Evolutionary conservation across 2,888 invertebrate genomes (phyloP).

Genomic region (Eupithecia abbreviata): DNA sequence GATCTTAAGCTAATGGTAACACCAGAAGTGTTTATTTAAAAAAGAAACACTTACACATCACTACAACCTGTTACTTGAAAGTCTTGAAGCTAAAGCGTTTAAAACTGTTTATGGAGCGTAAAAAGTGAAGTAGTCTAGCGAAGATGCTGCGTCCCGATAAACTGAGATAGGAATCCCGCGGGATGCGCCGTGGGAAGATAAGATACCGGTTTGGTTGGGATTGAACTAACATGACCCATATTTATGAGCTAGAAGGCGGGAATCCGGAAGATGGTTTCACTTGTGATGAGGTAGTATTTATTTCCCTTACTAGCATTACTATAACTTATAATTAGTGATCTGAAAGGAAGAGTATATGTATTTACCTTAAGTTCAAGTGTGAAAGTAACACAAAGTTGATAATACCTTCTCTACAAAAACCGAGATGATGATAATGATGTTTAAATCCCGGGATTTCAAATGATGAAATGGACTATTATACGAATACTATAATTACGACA

Average conservation of each 20-base stretch:
- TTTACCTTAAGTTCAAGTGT: no score
- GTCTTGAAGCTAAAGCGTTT: constrained; percentile 20
- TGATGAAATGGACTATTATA: no score
- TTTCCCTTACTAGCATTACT: background rate
- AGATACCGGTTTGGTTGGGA: constrained; percentile 40
- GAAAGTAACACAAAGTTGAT: no score
- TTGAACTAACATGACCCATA: constrained; percentile 35
- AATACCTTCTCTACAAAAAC: no score
- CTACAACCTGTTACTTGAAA: constrained; percentile 26
- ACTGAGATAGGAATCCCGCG: constrained; percentile 39
- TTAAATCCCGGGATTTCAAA: no score
- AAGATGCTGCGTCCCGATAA: constrained; percentile 28
- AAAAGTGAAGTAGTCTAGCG: constrained; percentile 28
- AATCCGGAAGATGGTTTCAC: background rate
- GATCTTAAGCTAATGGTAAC: background rate
- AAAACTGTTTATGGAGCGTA: constrained; percentile 34
- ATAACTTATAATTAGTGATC: no score
- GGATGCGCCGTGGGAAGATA: constrained; percentile 37
- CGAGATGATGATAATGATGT: no score
- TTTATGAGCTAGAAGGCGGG: constrained; percentile 17
- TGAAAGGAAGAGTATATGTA: no score
- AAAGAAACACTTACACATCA: constrained; percentile 25
- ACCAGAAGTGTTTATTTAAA: constrained; percentile 10
- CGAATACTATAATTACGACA: no score
- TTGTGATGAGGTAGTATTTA: background rate